phyloP scores from a whole-genome alignment of 2,113 vertebrate species.

The Pycnonotus jocosus region DNA sequence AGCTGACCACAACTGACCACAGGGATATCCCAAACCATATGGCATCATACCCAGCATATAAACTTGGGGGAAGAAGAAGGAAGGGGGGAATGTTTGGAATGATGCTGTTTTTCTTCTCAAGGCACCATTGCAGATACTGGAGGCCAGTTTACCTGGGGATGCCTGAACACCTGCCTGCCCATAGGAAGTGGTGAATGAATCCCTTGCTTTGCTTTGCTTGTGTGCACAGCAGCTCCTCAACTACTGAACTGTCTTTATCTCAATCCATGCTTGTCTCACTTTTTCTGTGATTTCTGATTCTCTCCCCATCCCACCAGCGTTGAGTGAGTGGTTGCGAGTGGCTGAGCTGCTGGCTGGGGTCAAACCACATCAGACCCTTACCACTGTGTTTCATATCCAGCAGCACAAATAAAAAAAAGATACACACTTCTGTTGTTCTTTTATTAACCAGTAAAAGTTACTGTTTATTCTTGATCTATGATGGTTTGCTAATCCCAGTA shows the following conservation, averaged over 20 bases:
- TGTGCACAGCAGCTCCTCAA: not conserved
- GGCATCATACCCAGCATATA: not conserved
- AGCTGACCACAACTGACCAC: not conserved
- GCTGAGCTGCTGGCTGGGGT: not conserved
- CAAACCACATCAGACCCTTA: not conserved
- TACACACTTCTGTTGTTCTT: not conserved
- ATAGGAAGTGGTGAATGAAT: not conserved
- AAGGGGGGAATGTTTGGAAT: not conserved
- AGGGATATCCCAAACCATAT: not conserved
- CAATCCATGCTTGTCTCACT: not conserved
- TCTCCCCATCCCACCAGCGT: accelerated
- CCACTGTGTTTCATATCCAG: not conserved
- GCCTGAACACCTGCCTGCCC: not conserved
- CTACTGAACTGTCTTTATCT: not conserved
- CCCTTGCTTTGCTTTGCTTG: not conserved
- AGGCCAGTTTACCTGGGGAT: not conserved
- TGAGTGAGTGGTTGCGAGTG: not conserved
- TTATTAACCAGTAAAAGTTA: not conserved
- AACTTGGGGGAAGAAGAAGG: not conserved
- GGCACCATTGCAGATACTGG: not conserved
- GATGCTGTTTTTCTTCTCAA: not conserved
- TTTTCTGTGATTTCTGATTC: not conserved
- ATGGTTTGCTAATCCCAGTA: not conserved
- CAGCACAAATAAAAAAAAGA: not conserved
- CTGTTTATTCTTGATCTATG: not conserved